phyloP scores from a whole-genome alignment of 2,888 invertebrate genomes.

The Ecdyonurus torrentis region DNA sequence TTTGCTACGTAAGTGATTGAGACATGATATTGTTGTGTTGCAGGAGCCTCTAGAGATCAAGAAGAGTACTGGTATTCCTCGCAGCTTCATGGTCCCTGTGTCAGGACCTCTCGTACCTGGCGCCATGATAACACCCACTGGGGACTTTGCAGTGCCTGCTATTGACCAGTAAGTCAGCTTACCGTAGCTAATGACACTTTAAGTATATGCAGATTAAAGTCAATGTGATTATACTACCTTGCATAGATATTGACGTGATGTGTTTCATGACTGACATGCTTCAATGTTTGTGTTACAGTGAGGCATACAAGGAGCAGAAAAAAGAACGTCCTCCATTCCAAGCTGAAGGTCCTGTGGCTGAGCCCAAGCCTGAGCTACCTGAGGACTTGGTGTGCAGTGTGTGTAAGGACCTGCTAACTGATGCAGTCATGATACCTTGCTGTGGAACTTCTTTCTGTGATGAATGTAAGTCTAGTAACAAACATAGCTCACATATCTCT shows the following conservation, averaged over 20 bases:
- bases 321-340: conserved; percentile 49
- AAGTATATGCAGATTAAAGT: neutral
- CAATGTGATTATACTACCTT: neutral
- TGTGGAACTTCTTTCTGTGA: conserved; percentile 98
- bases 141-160: conserved; percentile 74
- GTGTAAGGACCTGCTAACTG: conserved; percentile 80
- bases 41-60: conserved; percentile 62
- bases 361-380: conserved; percentile 55
- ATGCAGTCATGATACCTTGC: conserved; percentile 96
- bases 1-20: no score
- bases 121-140: conserved; percentile 77
- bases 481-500: no score
- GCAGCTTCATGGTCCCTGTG: conserved; percentile 90
- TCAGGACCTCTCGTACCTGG: conserved; percentile 76
- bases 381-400: conserved; percentile 83
- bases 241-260: no score
- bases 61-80: conserved; percentile 92
- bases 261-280: neutral
- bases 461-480: conserved; percentile 79
- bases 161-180: conserved; percentile 57
- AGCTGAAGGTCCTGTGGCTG: conserved; percentile 30
- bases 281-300: conserved; percentile 29
- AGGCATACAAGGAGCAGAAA: conserved; percentile 61
- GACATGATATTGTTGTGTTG: no score
- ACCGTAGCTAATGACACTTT: neutral